Percentiles rank a stretch among this genome's conserved stretches.
These are phyloP conservation scores for Apodemus speciosus DNA, from an alignment of 2,113 vertebrate species.

Conservation along the genomic window DNA sequence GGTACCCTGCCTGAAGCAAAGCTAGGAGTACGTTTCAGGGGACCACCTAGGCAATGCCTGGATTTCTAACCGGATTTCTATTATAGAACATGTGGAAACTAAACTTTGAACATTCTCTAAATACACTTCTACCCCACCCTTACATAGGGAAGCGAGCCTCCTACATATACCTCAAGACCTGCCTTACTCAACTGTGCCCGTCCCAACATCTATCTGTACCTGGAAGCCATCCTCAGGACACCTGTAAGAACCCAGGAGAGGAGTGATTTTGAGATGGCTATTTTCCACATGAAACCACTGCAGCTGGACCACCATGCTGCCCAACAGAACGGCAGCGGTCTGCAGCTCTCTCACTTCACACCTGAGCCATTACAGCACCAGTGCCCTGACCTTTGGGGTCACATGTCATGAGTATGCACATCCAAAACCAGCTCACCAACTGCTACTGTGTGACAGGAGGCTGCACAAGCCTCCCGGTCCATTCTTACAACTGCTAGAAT, in stretches of 20 bases:
- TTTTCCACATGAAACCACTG: background rate
- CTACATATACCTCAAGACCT: background rate
- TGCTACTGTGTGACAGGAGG: background rate
- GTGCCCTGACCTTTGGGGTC: background rate
- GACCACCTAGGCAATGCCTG: background rate
- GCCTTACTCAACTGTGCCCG: fast-evolving
- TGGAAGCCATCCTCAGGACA: background rate
- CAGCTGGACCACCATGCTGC: background rate
- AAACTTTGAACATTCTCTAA: background rate
- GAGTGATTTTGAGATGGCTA: background rate
- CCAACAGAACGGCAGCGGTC: background rate
- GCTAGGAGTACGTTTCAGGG: background rate
- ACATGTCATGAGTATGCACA: background rate
- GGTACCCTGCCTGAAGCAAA: background rate
- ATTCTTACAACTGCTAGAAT: background rate
- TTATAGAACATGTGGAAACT: background rate
- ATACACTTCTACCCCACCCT: background rate
- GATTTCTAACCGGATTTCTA: background rate
- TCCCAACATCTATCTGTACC: background rate
- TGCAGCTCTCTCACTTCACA: background rate
- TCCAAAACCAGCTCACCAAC: background rate
- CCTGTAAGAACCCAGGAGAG: background rate
- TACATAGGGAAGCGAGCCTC: background rate
- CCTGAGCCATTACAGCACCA: background rate
- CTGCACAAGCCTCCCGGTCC: background rate